These are phyloP conservation scores for Amphipoea oculea DNA, from an alignment of 2,888 invertebrate genomes.

Conservation along the genomic window DNA sequence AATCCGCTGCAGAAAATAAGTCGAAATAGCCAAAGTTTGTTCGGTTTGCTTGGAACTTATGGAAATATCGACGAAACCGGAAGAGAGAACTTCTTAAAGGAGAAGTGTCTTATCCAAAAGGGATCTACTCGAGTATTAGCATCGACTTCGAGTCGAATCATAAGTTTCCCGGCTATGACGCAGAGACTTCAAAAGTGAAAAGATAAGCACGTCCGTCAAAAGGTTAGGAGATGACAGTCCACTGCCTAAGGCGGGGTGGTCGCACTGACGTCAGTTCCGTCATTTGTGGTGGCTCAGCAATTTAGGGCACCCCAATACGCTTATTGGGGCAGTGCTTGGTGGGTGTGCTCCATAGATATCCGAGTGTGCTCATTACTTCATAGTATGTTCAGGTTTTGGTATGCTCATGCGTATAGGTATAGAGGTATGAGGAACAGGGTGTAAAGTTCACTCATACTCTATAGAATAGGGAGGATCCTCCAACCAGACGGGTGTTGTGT, in stretches of 20 bases:
- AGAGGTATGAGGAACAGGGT: too few relatives aligned
- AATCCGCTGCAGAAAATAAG: conserved; percentile 12
- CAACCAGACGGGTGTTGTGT: too few relatives aligned
- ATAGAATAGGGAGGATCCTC: too few relatives aligned
- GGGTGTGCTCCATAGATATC: not conserved
- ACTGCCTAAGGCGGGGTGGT: not conserved
- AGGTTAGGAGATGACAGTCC: not conserved
- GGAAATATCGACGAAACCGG: conserved; percentile 11
- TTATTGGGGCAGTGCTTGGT: not conserved
- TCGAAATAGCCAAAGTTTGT: conserved; percentile 34
- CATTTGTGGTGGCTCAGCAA: not conserved
- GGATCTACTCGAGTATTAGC: not conserved
- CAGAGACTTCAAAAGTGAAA: not conserved
- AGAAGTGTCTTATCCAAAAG: conserved; percentile 4
- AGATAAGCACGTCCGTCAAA: not conserved
- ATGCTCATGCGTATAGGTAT: too few relatives aligned
- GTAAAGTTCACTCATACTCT: too few relatives aligned
- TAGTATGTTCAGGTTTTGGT: not conserved
- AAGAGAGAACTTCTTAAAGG: not conserved
- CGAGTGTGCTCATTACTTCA: not conserved
- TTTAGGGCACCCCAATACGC: not conserved
- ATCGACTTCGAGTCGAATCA: not conserved
- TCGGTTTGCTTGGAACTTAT: conserved; percentile 11
- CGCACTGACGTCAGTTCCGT: not conserved
- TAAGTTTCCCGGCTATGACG: not conserved